phyloP scores from a whole-genome alignment of 1,140 invertebrate genomes.

The Danaus plexippus region DNA sequence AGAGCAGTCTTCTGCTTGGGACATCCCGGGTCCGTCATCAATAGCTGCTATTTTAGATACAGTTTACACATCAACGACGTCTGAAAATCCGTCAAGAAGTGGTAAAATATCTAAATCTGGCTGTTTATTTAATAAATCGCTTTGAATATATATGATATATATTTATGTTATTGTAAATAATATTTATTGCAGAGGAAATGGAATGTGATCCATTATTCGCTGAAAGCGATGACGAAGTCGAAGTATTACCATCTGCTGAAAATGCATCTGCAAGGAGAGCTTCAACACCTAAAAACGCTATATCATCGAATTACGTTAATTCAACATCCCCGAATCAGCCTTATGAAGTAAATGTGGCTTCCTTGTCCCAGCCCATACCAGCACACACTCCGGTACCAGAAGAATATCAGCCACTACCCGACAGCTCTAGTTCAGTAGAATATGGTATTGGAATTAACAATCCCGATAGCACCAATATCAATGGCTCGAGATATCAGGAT shows the following conservation, averaged over 20 bases:
- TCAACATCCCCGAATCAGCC: slow-evolving; percentile 50
- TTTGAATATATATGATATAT: slow-evolving; percentile 2
- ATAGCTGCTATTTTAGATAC: slow-evolving; percentile 65
- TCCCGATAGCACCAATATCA: slow-evolving; percentile 31
- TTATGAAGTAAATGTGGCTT: slow-evolving; percentile 39
- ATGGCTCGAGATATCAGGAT: slow-evolving; percentile 33
- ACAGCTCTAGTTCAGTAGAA: slow-evolving; percentile 58
- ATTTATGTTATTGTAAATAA: slow-evolving; percentile 6
- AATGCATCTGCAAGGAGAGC: slow-evolving; percentile 25
- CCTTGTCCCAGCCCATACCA: slow-evolving; percentile 35
- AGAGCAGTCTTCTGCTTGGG: slow-evolving; percentile 56
- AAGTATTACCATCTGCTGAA: slow-evolving; percentile 51
- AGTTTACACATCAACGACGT: slow-evolving; percentile 56
- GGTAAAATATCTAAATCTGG: slow-evolving; percentile 28
- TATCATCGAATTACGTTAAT: slow-evolving; percentile 58
- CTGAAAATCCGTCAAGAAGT: slow-evolving; percentile 52
- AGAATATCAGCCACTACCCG: slow-evolving; percentile 62
- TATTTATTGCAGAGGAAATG: slow-evolving; percentile 60
- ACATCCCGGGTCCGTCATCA: slow-evolving; percentile 61
- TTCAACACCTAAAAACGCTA: slow-evolving; percentile 39
- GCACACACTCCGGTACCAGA: slow-evolving; percentile 58
- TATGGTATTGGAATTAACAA: slow-evolving; percentile 35
- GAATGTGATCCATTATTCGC: slow-evolving; percentile 69
- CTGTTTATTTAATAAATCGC: background rate
- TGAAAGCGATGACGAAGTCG: slow-evolving; percentile 68